Percentiles rank a stretch among this genome's conserved stretches.
phyloP scores from a whole-genome alignment of 2,113 vertebrate genomes.

The Dasypus novemcinctus region DNA sequence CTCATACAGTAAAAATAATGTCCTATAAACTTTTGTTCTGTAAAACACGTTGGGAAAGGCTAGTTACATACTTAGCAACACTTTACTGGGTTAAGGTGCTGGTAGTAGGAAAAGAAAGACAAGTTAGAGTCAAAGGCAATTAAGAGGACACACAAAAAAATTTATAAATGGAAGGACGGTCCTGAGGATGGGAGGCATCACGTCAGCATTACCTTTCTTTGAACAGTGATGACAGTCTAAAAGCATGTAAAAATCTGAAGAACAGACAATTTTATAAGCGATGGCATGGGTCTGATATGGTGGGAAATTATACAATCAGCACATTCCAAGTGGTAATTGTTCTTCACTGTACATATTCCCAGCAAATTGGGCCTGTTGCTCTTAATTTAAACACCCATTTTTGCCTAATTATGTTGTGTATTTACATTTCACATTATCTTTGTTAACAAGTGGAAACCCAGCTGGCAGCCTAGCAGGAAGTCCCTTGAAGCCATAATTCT shows the following conservation, averaged over 20 bases:
- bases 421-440: conserved; percentile 77
- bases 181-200: neutral
- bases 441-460: conserved; percentile 70
- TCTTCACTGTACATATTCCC: conserved; percentile 61
- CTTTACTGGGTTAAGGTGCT: neutral
- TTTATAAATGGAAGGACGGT: neutral
- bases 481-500: conserved; percentile 73
- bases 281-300: conserved; percentile 42
- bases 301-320: conserved; percentile 54
- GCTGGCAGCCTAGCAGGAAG: conserved; percentile 77
- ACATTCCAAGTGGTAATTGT: conserved; percentile 59
- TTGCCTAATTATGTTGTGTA: conserved; percentile 73
- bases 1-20: neutral
- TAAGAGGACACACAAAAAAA: neutral
- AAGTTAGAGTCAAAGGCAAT: neutral
- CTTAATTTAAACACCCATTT: conserved; percentile 65
- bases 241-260: neutral
- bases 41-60: neutral
- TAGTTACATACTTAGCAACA: neutral
- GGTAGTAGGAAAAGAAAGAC: neutral
- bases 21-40: neutral
- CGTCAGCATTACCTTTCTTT: neutral
- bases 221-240: neutral
- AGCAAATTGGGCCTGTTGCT: conserved; percentile 67
- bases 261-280: conserved; percentile 47